phyloP scores from a whole-genome alignment of 2,113 vertebrate species.

The Redunca redunca region DNA sequence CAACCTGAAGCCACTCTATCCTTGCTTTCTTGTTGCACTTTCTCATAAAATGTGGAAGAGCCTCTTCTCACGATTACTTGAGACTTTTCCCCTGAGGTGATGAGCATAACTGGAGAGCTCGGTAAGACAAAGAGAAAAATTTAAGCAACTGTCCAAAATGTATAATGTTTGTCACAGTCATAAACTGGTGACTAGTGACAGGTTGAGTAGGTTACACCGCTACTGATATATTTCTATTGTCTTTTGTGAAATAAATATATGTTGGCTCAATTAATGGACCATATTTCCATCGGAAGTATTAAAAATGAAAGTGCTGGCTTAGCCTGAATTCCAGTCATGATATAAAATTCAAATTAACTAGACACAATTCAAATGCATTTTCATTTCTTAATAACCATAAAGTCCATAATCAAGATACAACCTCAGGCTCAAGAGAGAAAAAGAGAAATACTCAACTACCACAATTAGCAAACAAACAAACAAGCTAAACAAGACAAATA shows the following conservation, averaged over 20 bases:
- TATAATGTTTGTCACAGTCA: not conserved
- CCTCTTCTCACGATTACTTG: not conserved
- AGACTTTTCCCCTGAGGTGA: not conserved
- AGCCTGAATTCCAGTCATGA: not conserved
- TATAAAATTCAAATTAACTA: slow-evolving; percentile 19
- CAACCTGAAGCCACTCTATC: not conserved
- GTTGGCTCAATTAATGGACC: not conserved
- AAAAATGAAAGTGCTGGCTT: not conserved
- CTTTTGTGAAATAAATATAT: not conserved
- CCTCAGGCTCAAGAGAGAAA: not conserved
- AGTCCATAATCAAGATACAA: not conserved
- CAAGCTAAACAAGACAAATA: not conserved
- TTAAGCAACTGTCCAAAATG: not conserved
- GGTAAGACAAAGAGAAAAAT: not conserved
- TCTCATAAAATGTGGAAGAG: not conserved
- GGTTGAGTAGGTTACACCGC: not conserved
- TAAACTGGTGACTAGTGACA: not conserved
- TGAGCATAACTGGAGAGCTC: not conserved
- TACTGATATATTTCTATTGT: not conserved
- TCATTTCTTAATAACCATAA: not conserved
- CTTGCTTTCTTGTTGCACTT: not conserved
- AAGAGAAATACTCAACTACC: not conserved
- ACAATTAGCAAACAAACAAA: not conserved
- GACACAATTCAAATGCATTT: not conserved
- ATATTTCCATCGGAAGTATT: not conserved